Percentiles rank a stretch among this genome's conserved stretches.
Conservation (phyloP, 1,140 invertebrate species). For the Drosophila leontia region DNA sequence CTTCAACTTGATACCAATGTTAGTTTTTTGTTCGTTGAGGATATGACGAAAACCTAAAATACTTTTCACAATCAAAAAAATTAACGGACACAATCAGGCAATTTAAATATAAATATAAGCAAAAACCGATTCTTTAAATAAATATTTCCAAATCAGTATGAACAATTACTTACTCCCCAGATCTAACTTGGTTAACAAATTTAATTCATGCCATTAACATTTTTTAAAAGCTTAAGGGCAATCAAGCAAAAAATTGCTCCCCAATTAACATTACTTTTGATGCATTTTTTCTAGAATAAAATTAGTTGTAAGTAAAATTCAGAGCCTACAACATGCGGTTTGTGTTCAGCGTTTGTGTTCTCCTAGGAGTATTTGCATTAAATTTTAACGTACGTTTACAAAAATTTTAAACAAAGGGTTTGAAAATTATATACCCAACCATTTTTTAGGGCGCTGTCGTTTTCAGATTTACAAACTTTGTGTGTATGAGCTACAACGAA, state of each 20-base stretch:
- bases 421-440: no score
- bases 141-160: no score
- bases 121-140: no score
- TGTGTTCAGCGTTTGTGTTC: not conserved
- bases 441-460: not conserved
- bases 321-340: not conserved
- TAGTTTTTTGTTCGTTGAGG: slow-evolving; percentile 15
- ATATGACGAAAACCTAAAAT: not conserved
- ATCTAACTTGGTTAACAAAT: no score
- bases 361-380: not conserved
- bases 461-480: slow-evolving; percentile 31
- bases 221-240: no score
- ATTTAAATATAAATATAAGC: no score
- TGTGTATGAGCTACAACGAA: slow-evolving; percentile 29
- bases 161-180: no score
- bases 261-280: no score
- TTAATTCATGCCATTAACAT: no score
- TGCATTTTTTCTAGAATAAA: not conserved
- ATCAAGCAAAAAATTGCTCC: no score
- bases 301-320: not conserved
- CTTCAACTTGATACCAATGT: slow-evolving; percentile 23
- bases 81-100: not conserved
- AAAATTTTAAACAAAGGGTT: not conserved
- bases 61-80: no score
- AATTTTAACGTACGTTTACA: not conserved